Evolutionary conservation across 2,888 invertebrate genomes (phyloP).

Genomic region (Mylabris sibirica): DNA sequence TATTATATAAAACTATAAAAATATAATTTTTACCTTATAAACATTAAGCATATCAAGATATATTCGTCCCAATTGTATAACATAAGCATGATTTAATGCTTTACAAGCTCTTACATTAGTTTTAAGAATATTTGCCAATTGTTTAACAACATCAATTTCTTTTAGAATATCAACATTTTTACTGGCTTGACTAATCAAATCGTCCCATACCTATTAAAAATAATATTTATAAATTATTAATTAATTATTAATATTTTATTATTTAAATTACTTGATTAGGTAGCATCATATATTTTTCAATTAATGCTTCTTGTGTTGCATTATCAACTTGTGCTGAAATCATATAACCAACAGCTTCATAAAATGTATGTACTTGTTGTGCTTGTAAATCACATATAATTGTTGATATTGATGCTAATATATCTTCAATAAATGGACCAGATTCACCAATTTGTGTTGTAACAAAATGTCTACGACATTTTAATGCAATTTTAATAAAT

Average conservation of each 20-base stretch:
- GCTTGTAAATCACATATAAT: constrained; percentile 99
- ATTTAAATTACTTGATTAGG: constrained; percentile 82
- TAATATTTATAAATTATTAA: constrained; percentile 4
- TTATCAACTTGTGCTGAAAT: constrained; percentile 95
- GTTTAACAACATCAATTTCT: constrained; percentile 96
- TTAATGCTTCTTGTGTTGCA: constrained; percentile 89
- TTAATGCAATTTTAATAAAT: constrained; percentile 98
- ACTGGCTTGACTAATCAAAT: constrained; percentile 95
- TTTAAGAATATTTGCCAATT: constrained; percentile 96
- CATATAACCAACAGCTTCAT: constrained; percentile 99
- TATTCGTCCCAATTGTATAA: constrained; percentile 92
- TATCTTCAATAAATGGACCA: constrained; percentile 98
- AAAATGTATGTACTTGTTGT: constrained; percentile 98
- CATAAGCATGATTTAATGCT: constrained; percentile 95
- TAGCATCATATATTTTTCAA: constrained; percentile 96
- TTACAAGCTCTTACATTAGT: constrained; percentile 99
- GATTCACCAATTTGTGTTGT: constrained; percentile 95
- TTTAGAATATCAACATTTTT: constrained; percentile 96
- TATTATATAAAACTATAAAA: constrained; percentile 7
- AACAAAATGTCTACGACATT: constrained; percentile 98
- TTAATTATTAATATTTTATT: constrained; percentile 8
- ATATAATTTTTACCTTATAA: constrained; percentile 80
- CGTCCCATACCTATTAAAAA: constrained; percentile 80
- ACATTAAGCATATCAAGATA: constrained; percentile 99
- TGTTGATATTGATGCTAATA: constrained; percentile 92